Base-by-base conservation (phyloP, 2,797 vertebrate genomes). In the Clarias platycephalus region DNA sequence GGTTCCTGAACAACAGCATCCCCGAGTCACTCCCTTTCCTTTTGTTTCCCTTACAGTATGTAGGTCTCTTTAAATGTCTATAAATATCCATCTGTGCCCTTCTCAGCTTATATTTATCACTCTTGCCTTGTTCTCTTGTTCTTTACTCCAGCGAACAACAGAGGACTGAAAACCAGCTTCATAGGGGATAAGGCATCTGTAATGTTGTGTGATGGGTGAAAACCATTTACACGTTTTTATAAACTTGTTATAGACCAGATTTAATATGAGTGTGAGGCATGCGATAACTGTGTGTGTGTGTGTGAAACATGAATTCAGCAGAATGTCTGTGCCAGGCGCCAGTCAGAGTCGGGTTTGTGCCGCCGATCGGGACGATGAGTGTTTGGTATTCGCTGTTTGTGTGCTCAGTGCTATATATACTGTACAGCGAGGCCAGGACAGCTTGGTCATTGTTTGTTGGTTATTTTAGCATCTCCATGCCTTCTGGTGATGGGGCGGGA, bases 41-140 rank as follows among this genome's bases (percentile, higher is more conserved):
- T 28, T 86, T 83, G 81, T 79, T 79, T 83, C 74, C 74, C 67
- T 79, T 83, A n/a, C n/a, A n/a, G n/a, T n/a, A 83, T 86, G 81
- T 86, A 86, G 85, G 85, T 83, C 85, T 83, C 66, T 31, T 74
- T 60, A 31, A 71, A 74, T 37, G 76, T 58, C 72, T 71, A 86
- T 71, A 83, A 83, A 86, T 86, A 86, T 80, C 85, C 70, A 18
- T 67, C 57, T 71, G 64, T 86, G 80, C 55, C 75, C 67, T 83
- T 72, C 66, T 55, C 75, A 1, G 81, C 24, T 81, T 83, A 80
- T 57, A 83, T 86, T 74, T 82, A 74, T 80, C 81, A 83, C 66
- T 55, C 31, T n/a, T n/a, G 34, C 34, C 37, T 37, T 37, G 37
- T 37, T 37, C 37, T 37, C 28, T 68, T 55, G 68, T 78, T 63